These are phyloP conservation scores for Pseudochirops cupreus DNA, from an alignment of 2,797 vertebrate genomes.

Conservation along the genomic window DNA sequence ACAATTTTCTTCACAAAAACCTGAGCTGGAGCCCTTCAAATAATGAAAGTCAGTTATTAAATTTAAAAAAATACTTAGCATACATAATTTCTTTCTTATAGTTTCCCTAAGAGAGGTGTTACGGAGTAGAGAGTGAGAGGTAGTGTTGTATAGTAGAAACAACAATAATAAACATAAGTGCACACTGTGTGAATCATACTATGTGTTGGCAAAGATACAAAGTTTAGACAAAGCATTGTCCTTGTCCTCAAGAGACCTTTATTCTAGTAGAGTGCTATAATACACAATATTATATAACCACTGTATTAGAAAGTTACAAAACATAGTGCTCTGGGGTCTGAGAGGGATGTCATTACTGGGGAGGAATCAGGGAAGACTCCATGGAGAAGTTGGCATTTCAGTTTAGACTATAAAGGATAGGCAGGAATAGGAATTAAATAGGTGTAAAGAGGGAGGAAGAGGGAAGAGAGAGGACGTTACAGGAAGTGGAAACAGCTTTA, in stretches of 20 bases:
- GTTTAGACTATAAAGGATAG: background rate
- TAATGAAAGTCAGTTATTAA: slow-evolving; percentile 50
- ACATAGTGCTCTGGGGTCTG: background rate
- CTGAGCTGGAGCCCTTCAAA: slow-evolving; percentile 39
- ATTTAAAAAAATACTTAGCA: slow-evolving; percentile 11
- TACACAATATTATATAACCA: background rate
- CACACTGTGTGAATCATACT: background rate
- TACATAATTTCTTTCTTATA: slow-evolving; percentile 48
- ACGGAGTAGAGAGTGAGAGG: slow-evolving; percentile 47
- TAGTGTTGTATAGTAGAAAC: slow-evolving; percentile 4
- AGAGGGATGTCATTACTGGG: background rate
- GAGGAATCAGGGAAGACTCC: background rate
- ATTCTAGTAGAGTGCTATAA: background rate
- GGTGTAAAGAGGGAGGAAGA: background rate
- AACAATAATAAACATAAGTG: background rate
- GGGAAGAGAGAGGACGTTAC: background rate
- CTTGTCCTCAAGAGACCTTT: background rate
- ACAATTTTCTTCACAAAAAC: slow-evolving; percentile 22
- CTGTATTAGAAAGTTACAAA: background rate
- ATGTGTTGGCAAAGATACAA: background rate
- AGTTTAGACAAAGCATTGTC: background rate
- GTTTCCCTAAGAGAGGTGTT: slow-evolving; percentile 54
- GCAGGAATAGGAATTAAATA: background rate
- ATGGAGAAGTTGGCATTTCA: background rate
- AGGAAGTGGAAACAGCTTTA: background rate